phyloP scores from a whole-genome alignment of 1,140 invertebrate genomes.

The Hestina assimilis region DNA sequence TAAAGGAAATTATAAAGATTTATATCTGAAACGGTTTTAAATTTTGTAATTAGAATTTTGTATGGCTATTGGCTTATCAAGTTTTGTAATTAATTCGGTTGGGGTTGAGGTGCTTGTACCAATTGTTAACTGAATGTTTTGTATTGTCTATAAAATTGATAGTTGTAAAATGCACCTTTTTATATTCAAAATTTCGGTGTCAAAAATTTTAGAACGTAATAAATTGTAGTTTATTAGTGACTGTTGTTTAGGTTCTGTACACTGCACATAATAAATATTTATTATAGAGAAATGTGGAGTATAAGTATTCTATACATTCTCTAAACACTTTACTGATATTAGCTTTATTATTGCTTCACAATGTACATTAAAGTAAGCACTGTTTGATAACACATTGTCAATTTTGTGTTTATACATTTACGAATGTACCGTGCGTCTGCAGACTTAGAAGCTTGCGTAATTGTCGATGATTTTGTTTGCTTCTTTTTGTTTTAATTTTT shows the following conservation, averaged over 20 bases:
- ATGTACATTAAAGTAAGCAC: conserved; percentile 3
- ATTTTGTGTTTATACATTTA: conserved; percentile 5
- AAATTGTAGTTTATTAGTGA: neutral
- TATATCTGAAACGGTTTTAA: neutral
- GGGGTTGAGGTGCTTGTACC: conserved; percentile 18
- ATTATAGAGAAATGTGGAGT: neutral
- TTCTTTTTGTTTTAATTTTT: conserved; percentile 78
- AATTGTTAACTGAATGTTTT: conserved; percentile 16
- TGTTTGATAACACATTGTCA: conserved; percentile 8
- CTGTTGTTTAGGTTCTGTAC: conserved; percentile 9
- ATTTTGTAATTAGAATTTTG: neutral
- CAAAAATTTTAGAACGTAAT: neutral
- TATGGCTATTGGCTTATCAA: conserved; percentile 8
- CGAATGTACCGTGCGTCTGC: conserved; percentile 39
- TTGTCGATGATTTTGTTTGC: conserved; percentile 63
- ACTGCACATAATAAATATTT: neutral
- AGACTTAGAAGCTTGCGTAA: conserved; percentile 60
- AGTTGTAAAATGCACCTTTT: conserved; percentile 13
- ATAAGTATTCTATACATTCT: no score
- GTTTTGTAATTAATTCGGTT: conserved; percentile 16
- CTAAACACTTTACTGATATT: neutral
- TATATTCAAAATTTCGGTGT: neutral
- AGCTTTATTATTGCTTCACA: conserved; percentile 6
- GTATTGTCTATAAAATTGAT: neutral
- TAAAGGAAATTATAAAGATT: neutral